Percentiles rank a stretch among this genome's conserved stretches.
Conservation (phyloP, 1,140 invertebrate genomes). For the Brachionus rotundiformis region DNA sequence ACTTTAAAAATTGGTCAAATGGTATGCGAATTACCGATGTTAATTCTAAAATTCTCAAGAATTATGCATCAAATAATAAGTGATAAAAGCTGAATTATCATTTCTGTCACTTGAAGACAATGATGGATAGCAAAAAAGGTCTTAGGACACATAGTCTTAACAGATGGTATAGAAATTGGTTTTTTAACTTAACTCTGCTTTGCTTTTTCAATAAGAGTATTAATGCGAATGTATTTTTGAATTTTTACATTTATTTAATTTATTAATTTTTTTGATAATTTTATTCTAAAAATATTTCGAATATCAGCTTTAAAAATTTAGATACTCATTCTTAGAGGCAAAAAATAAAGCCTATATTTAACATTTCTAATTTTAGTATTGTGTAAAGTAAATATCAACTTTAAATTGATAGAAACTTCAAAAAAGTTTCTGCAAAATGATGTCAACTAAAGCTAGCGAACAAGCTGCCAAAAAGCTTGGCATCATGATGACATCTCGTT, state of each 20-base stretch:
- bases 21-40: too few species aligned
- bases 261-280: constrained; percentile 2
- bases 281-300: not conserved
- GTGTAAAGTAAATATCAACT: not conserved
- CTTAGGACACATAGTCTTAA: too few species aligned
- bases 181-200: constrained; percentile 26
- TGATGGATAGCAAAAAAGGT: too few species aligned
- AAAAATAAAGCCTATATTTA: not conserved
- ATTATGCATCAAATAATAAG: too few species aligned
- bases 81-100: too few species aligned
- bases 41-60: too few species aligned
- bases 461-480: constrained; percentile 23
- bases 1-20: too few species aligned
- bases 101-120: too few species aligned
- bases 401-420: not conserved
- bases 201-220: not conserved
- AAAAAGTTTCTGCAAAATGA: not conserved
- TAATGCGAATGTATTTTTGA: constrained; percentile 2
- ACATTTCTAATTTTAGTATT: constrained; percentile 5
- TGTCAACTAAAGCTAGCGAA: constrained; percentile 21
- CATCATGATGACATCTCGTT: constrained; percentile 28
- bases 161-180: too few species aligned
- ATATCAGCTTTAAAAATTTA: not conserved
- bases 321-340: not conserved
- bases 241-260: constrained; percentile 22